Conservation (phyloP, 2,888 invertebrate genomes). For the Folsomia candida region DNA sequence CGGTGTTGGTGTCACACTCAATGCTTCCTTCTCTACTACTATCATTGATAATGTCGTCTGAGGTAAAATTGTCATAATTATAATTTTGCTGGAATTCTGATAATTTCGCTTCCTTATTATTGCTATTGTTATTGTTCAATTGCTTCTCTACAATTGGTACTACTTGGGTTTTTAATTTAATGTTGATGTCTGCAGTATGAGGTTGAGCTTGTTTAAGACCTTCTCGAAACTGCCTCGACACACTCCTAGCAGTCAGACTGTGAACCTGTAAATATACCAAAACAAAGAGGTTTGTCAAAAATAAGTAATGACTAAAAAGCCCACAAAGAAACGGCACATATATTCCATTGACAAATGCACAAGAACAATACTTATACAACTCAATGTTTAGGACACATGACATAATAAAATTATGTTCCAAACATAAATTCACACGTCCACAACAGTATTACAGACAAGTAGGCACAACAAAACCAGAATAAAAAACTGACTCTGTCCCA, state of each 20-base stretch:
- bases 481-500: neutral
- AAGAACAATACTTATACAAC: too few species aligned
- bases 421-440: neutral
- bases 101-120: neutral
- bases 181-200: constrained; percentile 49
- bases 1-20: neutral
- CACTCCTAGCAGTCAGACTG: constrained; percentile 59
- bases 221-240: constrained; percentile 72
- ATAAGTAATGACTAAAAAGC: neutral
- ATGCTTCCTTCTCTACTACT: constrained; percentile 10
- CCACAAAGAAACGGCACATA: too few species aligned
- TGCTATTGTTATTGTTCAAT: constrained; percentile 15
- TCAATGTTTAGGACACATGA: too few species aligned
- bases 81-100: neutral
- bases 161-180: constrained; percentile 37
- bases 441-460: neutral
- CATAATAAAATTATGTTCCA: neutral
- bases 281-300: neutral
- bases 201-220: constrained; percentile 59
- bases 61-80: neutral
- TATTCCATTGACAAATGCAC: too few species aligned
- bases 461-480: too few species aligned
- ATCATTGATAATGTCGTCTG: neutral
- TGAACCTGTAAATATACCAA: neutral
- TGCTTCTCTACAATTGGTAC: constrained; percentile 7